These are phyloP conservation scores for Sthenelais limicola DNA, from an alignment of 2,888 invertebrate genomes.

Conservation along the genomic window DNA sequence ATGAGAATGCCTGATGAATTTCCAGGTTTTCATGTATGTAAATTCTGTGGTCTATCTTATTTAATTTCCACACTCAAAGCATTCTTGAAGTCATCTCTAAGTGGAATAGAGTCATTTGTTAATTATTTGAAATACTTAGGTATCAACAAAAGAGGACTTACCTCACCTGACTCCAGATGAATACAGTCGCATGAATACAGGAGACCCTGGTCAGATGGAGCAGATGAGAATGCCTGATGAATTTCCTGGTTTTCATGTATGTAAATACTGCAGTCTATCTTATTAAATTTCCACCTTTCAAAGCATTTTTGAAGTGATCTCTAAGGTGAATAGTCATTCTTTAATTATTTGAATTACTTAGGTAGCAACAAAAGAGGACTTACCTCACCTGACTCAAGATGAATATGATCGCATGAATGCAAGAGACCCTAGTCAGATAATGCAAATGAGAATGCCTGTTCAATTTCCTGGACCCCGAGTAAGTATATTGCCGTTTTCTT, in stretches of 20 bases:
- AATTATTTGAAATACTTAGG: too few species aligned
- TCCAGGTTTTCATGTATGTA: too few species aligned
- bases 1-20: constrained; percentile 1
- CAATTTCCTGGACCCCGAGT: constrained; percentile 8
- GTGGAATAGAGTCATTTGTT: too few species aligned
- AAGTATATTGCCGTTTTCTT: too few species aligned
- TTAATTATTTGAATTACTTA: too few species aligned
- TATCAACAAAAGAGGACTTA: neutral
- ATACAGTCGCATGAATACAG: neutral
- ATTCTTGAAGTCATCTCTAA: too few species aligned
- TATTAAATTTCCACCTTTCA: too few species aligned
- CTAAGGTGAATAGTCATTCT: too few species aligned
- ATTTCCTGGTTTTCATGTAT: too few species aligned
- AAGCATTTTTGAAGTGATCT: neutral
- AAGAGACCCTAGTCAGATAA: neutral
- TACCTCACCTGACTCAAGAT: neutral
- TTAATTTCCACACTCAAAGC: too few species aligned
- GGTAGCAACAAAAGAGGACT: neutral
- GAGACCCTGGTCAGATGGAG: neutral
- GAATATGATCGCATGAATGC: neutral
- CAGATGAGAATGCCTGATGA: constrained; percentile 11
- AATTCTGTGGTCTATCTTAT: too few species aligned
- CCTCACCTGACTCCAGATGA: neutral
- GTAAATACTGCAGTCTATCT: too few species aligned
- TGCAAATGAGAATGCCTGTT: constrained; percentile 7